phyloP scores from a whole-genome alignment of 2,113 vertebrate species.

The Heterochromis multidens region DNA sequence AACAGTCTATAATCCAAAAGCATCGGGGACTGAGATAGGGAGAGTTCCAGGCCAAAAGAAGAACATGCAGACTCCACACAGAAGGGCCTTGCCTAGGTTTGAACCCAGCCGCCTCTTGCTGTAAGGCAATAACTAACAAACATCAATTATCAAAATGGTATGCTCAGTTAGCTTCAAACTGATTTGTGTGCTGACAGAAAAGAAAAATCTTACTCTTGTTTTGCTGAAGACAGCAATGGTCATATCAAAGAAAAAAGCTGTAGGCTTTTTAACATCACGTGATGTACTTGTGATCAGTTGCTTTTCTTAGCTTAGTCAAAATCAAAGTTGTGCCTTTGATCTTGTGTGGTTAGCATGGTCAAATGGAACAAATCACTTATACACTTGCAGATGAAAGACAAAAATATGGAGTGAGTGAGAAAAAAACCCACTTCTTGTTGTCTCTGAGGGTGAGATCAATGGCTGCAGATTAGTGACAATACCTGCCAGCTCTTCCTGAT shows the following conservation, averaged over 20 bases:
- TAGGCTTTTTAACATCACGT: neutral
- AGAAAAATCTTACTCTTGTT: neutral
- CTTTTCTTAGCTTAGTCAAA: neutral
- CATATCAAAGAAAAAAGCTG: neutral
- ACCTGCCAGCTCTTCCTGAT: constrained; percentile 9
- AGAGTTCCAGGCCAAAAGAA: neutral
- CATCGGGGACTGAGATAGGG: too few species aligned
- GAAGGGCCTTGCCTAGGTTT: too few species aligned
- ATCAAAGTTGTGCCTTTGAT: neutral
- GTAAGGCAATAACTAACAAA: neutral
- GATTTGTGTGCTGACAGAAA: neutral
- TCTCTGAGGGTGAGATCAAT: neutral
- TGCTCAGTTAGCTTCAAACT: neutral
- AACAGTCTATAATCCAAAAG: too few species aligned
- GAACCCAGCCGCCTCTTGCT: too few species aligned
- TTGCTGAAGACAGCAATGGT: neutral
- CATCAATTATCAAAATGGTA: neutral
- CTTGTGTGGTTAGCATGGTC: neutral
- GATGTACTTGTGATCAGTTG: neutral
- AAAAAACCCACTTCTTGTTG: neutral
- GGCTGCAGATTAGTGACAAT: neutral
- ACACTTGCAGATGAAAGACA: neutral
- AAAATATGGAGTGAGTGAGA: neutral
- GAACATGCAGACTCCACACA: neutral
- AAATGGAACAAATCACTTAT: neutral